phyloP scores from a whole-genome alignment of 2,113 vertebrate genomes.

The Platysteira castanea region DNA sequence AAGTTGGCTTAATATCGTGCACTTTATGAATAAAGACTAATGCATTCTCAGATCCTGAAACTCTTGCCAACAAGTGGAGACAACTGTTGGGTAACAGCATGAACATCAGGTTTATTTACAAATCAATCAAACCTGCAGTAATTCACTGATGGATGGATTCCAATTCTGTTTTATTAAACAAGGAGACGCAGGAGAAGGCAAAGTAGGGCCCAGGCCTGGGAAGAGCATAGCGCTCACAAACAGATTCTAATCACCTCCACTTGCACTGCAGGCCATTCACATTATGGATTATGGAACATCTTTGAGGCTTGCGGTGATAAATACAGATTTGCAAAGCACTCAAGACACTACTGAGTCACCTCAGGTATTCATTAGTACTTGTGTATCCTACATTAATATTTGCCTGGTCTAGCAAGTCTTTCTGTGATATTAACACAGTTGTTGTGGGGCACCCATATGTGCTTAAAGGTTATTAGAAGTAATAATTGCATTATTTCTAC shows the following conservation, averaged over 20 bases:
- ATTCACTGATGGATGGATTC: neutral
- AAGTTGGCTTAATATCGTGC: neutral
- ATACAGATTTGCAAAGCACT: neutral
- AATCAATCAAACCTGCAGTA: neutral
- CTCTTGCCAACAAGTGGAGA: neutral
- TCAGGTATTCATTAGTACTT: neutral
- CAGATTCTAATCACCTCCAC: neutral
- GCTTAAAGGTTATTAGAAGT: neutral
- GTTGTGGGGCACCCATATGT: neutral
- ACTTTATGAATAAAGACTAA: neutral
- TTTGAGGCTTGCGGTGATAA: neutral
- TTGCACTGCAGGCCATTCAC: neutral
- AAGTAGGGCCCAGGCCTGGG: neutral
- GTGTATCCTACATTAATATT: neutral
- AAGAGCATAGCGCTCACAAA: neutral
- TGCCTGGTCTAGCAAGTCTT: neutral
- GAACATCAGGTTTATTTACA: neutral
- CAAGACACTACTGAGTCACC: neutral
- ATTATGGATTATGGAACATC: neutral
- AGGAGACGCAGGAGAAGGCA: neutral
- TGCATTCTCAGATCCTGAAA: neutral
- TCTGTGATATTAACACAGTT: neutral
- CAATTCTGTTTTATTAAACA: neutral
- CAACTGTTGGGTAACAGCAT: neutral
- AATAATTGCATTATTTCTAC: neutral